Evolutionary conservation across 2,888 invertebrate genomes (phyloP).

Genomic region (Ceramica pisi): DNA sequence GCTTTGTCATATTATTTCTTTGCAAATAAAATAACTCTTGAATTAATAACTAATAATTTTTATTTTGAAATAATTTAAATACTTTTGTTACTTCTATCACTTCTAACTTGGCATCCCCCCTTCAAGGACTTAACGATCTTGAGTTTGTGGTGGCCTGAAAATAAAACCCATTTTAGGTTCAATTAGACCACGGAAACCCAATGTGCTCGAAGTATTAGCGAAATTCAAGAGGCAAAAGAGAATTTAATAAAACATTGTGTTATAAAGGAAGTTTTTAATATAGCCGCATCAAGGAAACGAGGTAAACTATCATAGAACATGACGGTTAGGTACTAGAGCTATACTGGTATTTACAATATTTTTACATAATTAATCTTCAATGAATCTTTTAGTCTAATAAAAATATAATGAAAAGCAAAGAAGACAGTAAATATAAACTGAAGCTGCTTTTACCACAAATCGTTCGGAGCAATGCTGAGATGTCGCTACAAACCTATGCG

Average conservation of each 20-base stretch:
- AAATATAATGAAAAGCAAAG: slow-evolving; percentile 68
- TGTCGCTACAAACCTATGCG: slow-evolving; percentile 92
- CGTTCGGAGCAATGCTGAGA: slow-evolving; percentile 60
- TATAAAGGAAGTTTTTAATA: slow-evolving; percentile 87
- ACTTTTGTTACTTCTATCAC: slow-evolving; percentile 87
- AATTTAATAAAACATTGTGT: slow-evolving; percentile 77
- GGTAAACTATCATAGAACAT: slow-evolving; percentile 85
- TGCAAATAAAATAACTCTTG: slow-evolving; percentile 85
- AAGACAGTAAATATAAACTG: slow-evolving; percentile 67
- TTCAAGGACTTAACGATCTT: slow-evolving; percentile 81
- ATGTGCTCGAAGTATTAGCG: slow-evolving; percentile 52
- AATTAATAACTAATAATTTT: slow-evolving; percentile 87
- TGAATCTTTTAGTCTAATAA: slow-evolving; percentile 66
- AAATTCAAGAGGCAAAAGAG: slow-evolving; percentile 60
- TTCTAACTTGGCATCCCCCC: slow-evolving; percentile 87
- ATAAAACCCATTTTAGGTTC: slow-evolving; percentile 80
- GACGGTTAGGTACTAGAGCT: slow-evolving; percentile 83
- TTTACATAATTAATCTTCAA: slow-evolving; percentile 74
- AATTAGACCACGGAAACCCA: slow-evolving; percentile 53
- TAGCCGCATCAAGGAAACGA: slow-evolving; percentile 85
- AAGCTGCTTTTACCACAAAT: slow-evolving; percentile 59
- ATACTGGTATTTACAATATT: slow-evolving; percentile 86
- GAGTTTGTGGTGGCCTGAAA: slow-evolving; percentile 85
- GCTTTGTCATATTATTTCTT: slow-evolving; percentile 58
- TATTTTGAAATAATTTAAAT: slow-evolving; percentile 90